Base-by-base conservation (phyloP, 1,140 invertebrate species). In the Drosophila guanche region DNA sequence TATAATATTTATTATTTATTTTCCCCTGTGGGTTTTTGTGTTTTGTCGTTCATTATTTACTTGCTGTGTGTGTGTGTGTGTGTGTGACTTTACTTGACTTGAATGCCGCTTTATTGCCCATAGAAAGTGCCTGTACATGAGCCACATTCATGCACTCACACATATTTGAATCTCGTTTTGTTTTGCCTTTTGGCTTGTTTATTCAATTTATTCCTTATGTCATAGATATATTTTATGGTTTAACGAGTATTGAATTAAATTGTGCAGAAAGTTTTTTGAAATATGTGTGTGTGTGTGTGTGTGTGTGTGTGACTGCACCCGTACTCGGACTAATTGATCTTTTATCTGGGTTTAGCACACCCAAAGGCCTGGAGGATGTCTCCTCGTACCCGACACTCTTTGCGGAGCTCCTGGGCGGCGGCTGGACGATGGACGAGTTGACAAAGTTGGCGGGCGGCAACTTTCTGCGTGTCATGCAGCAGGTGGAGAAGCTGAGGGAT, bases 401-500 rank as follows among this genome's bases (percentile, higher is more conserved):
- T 90, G 95, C 95, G 23, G 96, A 96, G 91, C 92, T 97, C 40
- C 94, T 97, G 74, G 95, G 95, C 46, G 95, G 95, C n/a, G 94
- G 95, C 25, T 98, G 97, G 96, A 94, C 94, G 50, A 94, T 95
- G 54, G 94, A 95, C 20, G 96, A 98, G 90, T 92, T 98, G 37
- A 96, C 96, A 67, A 98, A 98, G 92, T 92, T 98, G 65, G 97
- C 97, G 5, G 97, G 97, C 22, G 93, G 95, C 54, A 98, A 98
- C 92, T 94, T 98, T 79, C 91, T 98, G 52, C 93, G 97, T 51
- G 97, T 97, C 2, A 92, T 95, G 88, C 92, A 92, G 58, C 94
- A 94, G 25, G 94, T 94, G 4, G 94, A 91, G 56, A 90, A 86
- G 43, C 40, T 91, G 23, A 77, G 90, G 37, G 90, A 91, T 27